Base-by-base conservation (phyloP, 2,797 vertebrate genomes). In the Sebastes dallii region DNA sequence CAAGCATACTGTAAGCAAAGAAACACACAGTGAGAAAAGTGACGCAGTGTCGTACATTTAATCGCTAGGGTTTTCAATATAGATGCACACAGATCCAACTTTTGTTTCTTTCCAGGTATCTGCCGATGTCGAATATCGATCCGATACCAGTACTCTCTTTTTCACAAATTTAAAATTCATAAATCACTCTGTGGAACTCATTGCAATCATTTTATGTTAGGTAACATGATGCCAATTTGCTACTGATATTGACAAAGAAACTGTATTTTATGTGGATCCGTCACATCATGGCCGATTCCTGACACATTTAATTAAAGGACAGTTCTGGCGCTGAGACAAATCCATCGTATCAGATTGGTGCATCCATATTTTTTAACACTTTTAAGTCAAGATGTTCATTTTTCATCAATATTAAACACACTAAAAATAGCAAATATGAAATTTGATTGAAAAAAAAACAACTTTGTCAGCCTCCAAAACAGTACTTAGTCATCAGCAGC, bases 1-100 rank as follows among this genome's bases (percentile, higher is more conserved):
- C 98, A 74, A 99, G 97, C 97, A 99, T 99, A 77, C 98, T 98
- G 92, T 42, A 32, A 90, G 58, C 32, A 61, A 71, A 70, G 50
- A 82, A 50, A 81, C 42, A 56, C 20, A 39, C 16, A 34, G 59
- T 11, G 29, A 65, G 18, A 77, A 16, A 72, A 69, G 69, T 61
- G 13, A 32, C 29, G 16, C 2, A 65, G 2, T 66, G 14, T 27
- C 24, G 30, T 32, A 27, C 32, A 50, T 60, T 39, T 54, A 59
- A 54, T 18, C 54, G 1, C 7, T n/a, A n/a, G 36, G 8, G 11
- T 20, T 61, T 67, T 52, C 10, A 46, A 6, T 2, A 64, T 3
- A 50, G 46, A 54, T 13, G 18, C 20, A 60, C 20, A 59, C 13
- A 5, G 16, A 58, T 36, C 16, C 22, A 12, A 18, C n/a, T 32